Evolutionary conservation across 2,113 vertebrate genomes (phyloP).

Genomic region (Festucalex cinctus): DNA sequence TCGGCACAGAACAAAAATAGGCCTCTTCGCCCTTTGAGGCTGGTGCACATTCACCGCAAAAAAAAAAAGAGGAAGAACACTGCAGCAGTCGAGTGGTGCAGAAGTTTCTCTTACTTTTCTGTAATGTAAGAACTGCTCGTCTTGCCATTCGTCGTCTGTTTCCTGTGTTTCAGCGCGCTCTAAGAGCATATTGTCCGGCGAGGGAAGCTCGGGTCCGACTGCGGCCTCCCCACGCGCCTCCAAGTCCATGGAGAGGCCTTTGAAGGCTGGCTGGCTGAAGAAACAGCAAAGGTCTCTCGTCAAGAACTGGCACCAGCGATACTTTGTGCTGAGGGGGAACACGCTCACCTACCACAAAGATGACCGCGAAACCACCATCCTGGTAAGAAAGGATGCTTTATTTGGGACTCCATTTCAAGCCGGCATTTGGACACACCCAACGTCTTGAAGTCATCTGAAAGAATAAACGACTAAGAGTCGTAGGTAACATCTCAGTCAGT

Average conservation of each 20-base stretch:
- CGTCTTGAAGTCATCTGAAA: no score
- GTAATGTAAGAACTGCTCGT: neutral
- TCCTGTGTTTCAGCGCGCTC: slow-evolving; percentile 78
- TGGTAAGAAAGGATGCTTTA: slow-evolving; percentile 71
- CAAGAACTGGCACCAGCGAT: slow-evolving; percentile 93
- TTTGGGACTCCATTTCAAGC: neutral
- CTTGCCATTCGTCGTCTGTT: neutral
- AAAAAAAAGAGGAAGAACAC: slow-evolving; percentile 56
- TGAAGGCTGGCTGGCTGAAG: slow-evolving; percentile 91
- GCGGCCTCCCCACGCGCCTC: slow-evolving; percentile 27
- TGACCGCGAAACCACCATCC: slow-evolving; percentile 81
- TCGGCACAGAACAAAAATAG: slow-evolving; percentile 27
- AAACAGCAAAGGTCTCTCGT: slow-evolving; percentile 92
- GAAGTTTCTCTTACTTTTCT: slow-evolving; percentile 23
- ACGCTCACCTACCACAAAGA: slow-evolving; percentile 90
- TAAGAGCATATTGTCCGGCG: slow-evolving; percentile 82
- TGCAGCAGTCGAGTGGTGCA: slow-evolving; percentile 2
- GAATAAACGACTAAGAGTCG: no score
- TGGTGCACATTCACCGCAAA: slow-evolving; percentile 27
- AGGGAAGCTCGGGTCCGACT: slow-evolving; percentile 49
- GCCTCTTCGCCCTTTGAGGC: slow-evolving; percentile 24
- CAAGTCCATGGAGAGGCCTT: slow-evolving; percentile 77
- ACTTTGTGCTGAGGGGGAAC: slow-evolving; percentile 85
- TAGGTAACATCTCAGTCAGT: no score
- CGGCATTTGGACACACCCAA: no score